These are phyloP conservation scores for Haliclona indistincta DNA, from an alignment of 37 sponge, comb jelly and placozoan species.

Conservation along the genomic window DNA sequence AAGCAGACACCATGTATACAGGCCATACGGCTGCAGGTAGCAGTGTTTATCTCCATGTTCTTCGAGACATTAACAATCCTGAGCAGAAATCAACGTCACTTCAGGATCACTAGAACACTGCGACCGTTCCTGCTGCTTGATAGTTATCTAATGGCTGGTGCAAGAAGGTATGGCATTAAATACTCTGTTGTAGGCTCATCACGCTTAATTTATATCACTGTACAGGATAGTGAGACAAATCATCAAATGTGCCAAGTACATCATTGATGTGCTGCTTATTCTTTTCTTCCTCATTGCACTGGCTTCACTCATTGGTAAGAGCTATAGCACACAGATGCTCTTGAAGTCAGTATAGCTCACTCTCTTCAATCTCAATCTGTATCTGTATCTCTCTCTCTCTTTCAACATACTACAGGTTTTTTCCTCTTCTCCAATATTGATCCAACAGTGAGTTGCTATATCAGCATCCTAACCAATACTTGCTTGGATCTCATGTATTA, in stretches of 20 bases:
- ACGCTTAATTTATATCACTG: too few relatives aligned
- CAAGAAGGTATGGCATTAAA: constrained; percentile 60
- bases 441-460: too few relatives aligned
- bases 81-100: constrained; percentile 29
- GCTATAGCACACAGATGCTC: not conserved
- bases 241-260: not conserved
- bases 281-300: not conserved
- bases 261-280: not conserved
- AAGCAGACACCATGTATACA: too few relatives aligned
- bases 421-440: too few relatives aligned
- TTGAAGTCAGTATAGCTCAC: too few relatives aligned
- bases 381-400: too few relatives aligned
- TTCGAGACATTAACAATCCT: constrained; percentile 60
- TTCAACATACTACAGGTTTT: not conserved
- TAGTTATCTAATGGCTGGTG: constrained; percentile 58
- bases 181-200: too few relatives aligned
- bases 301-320: not conserved
- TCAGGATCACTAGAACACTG: constrained; percentile 62
- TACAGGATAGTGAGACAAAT: too few relatives aligned
- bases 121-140: constrained; percentile 77
- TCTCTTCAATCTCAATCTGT: too few relatives aligned
- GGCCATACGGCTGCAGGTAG: constrained; percentile 23
- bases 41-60: constrained; percentile 40
- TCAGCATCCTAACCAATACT: too few relatives aligned
- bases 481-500: too few relatives aligned